Evolutionary conservation across 2,888 invertebrate species (phyloP), one percentile per base, ranked within the genome.

Genomic region (Hylaea fasciaria): DNA sequence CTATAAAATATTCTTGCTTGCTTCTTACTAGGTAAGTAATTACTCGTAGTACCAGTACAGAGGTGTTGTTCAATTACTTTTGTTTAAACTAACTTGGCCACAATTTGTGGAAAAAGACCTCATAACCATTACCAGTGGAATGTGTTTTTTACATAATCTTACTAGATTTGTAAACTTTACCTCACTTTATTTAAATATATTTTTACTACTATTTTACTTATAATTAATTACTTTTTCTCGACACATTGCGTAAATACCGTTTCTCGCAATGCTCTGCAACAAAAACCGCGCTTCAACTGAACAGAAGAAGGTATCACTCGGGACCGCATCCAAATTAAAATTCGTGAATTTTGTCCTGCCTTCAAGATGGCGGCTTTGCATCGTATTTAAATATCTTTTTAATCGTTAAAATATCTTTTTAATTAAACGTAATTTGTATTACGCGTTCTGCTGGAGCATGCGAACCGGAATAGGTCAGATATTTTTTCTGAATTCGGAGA

Each of bases 281-380:
- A 75, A 62, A 2, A 41, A 29, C 50, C 67, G 63, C 71, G 85
- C 85, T 86, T 84, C 73, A 73, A 71, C 83, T 85, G 84, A 86
- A 83, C 83, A 85, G 84, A 86, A 83, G 28, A 5, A 79, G 37
- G 37, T 82, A 86, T 85, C 85, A 78, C 74, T 81, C 79, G 81
- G 82, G 83, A 80, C 81, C 78, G 80, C 68, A 73, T 67, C 78
- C 85, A 85, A 89, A 90, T 89, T 89, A 89, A 89, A 89, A 89
- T 89, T 83, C 80, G 85, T 82, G 83, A 87, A 85, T 84, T 83
- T 77, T 80, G 84, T 84, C 81, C 74, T 76, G 81, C 77, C 65
- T 69, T 71, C 65, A 71, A 73, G 69, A 64, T 70, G 51, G 58
- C 62, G 71, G 64, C 51, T 72, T 76, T 77, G 68, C 69, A 67